Percentiles rank a stretch among this genome's conserved stretches.
Evolutionary conservation across 2,888 invertebrate genomes (phyloP).

Genomic region (Cryptophagus acutangulus): DNA sequence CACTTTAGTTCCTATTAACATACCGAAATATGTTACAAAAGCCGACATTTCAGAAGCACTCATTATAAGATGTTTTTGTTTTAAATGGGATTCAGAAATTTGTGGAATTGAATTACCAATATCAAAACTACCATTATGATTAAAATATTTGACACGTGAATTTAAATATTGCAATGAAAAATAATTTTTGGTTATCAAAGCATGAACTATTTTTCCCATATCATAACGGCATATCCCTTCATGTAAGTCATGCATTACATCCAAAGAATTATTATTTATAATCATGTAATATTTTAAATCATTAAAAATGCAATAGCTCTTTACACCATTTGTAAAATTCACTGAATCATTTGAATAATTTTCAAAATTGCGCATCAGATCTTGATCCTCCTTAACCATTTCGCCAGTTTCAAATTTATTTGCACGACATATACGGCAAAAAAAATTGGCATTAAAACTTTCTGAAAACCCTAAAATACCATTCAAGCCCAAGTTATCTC

Average conservation of each 20-base stretch:
- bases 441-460: not conserved
- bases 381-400: not conserved
- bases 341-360: not conserved
- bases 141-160: not conserved
- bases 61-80: not conserved
- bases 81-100: not conserved
- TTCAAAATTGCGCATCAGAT: not conserved
- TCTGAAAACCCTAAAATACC: not conserved
- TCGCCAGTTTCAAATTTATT: not conserved
- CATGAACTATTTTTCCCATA: not conserved
- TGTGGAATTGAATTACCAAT: not conserved
- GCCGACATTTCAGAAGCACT: not conserved
- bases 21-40: not conserved
- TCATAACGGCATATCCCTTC: not conserved
- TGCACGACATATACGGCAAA: not conserved
- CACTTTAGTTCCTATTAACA: not conserved
- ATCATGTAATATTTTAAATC: not conserved
- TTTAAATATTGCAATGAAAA: not conserved
- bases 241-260: not conserved
- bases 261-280: not conserved
- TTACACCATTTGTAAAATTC: not conserved
- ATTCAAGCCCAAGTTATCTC: not conserved
- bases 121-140: not conserved
- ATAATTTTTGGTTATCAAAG: not conserved
- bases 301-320: conserved; percentile 1